These are phyloP conservation scores for Microplitis mediator DNA, from an alignment of 1,140 invertebrate species.

Conservation along the genomic window DNA sequence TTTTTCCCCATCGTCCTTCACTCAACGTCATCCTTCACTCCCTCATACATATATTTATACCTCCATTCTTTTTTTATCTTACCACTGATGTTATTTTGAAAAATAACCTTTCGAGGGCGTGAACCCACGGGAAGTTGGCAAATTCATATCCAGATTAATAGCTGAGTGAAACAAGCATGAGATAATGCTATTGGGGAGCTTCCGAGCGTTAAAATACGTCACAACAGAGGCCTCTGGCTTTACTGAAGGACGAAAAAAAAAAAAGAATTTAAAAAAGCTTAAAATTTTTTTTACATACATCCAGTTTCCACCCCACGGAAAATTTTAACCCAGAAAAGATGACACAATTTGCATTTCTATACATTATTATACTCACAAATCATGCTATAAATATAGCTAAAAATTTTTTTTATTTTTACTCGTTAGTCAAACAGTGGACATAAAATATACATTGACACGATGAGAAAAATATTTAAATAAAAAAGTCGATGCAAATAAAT, in stretches of 20 bases:
- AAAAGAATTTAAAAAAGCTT: neutral
- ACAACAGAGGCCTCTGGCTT: neutral
- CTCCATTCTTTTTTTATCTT: too few relatives aligned
- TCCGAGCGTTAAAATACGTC: neutral
- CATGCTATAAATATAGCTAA: neutral
- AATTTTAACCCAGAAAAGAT: constrained; percentile 7
- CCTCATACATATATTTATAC: too few relatives aligned
- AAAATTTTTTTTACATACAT: neutral
- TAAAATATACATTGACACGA: neutral
- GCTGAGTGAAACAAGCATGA: neutral
- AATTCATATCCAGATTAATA: neutral
- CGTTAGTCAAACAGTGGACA: neutral
- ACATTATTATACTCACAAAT: neutral
- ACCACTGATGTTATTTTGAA: too few relatives aligned
- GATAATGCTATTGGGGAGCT: neutral
- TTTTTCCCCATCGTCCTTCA: neutral
- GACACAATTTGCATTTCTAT: constrained; percentile 8
- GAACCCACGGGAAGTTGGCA: neutral
- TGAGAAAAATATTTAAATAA: neutral
- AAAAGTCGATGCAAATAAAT: neutral
- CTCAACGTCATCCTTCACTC: neutral
- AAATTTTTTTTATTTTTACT: neutral
- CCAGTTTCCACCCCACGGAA: neutral
- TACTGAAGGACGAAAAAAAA: neutral
- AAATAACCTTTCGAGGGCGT: neutral